Evolutionary conservation across 2,113 vertebrate species (phyloP), one percentile per base, ranked within the genome.

Genomic region (Vidua chalybeata): DNA sequence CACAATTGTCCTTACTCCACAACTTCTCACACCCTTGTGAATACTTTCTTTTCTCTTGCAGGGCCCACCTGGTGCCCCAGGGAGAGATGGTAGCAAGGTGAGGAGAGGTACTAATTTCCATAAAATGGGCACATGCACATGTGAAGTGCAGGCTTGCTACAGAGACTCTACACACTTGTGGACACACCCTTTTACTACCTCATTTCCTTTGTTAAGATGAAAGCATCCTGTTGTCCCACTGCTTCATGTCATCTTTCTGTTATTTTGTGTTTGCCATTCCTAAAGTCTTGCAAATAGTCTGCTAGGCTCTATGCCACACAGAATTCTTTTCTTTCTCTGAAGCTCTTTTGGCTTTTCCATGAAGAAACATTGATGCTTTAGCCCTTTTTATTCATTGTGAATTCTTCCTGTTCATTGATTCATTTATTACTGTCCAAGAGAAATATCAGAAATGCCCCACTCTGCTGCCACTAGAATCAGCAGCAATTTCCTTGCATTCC

Each of bases 81-180:
- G 99, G 94, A 99, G 97, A 97, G 98, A 99, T 20, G 99, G 99
- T 33, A 95, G 98, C 84, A 99, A 99, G 99, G 99, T 99, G 89
- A 89, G 97, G 49, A 62, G 15, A 49, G 72, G 39, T 83, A 49
- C 59, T 73, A 51, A 54, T 91, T 78, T 96, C 56, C 55, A 4
- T 51, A 56, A 45, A 2, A 4, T 27, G 49, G 48, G 63, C 43
- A 51, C 24, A n/a, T 7, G n/a, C 27, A 23, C 11, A 12, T 21
- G 11, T 73, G 73, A 91, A 85, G 18, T 59, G 10, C 51, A 51
- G 19, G 21, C 35, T 83, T 66, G 9, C 20, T 64, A 46, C 15
- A 49, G 17, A 55, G 28, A 61, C 16, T 68, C 39, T n/a, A 24
- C 23, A 56, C 4, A 1, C 19, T 28, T 79, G 10, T 11, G 75